Conservation (phyloP, 2,797 vertebrate genomes). For the Apogon talboti region DNA sequence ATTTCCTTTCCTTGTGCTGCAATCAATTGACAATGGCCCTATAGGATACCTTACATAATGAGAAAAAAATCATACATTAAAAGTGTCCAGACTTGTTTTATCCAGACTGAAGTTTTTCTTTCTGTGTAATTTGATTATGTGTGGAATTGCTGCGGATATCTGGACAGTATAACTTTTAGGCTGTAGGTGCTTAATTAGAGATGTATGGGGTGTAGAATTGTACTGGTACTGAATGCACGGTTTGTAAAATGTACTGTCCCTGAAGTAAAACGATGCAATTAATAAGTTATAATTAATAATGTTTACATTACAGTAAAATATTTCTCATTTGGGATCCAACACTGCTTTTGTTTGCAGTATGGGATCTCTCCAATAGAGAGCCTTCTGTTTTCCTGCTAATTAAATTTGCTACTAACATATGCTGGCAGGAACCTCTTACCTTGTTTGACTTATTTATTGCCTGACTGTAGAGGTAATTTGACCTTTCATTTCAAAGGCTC, state of each 20-base stretch:
- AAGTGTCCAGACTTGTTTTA: slow-evolving; percentile 26
- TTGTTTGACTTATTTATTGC: slow-evolving; percentile 90
- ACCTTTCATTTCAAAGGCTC: slow-evolving; percentile 86
- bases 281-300: slow-evolving; percentile 29
- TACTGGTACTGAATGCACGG: slow-evolving; percentile 1
- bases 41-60: slow-evolving; percentile 57
- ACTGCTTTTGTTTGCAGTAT: slow-evolving; percentile 56
- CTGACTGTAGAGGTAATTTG: slow-evolving; percentile 87
- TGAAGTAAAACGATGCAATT: slow-evolving; percentile 18
- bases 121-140: slow-evolving; percentile 26
- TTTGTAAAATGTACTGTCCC: slow-evolving; percentile 6
- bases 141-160: slow-evolving; percentile 13
- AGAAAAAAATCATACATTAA: slow-evolving; percentile 33
- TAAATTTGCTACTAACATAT: slow-evolving; percentile 86
- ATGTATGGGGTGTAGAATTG: slow-evolving; percentile 2
- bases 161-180: slow-evolving; percentile 19
- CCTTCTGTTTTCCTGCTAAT: slow-evolving; percentile 82
- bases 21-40: slow-evolving; percentile 75
- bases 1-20: slow-evolving; percentile 70
- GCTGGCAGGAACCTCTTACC: slow-evolving; percentile 85
- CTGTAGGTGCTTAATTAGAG: slow-evolving; percentile 8
- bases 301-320: slow-evolving; percentile 32
- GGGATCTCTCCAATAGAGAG: slow-evolving; percentile 66
- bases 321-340: slow-evolving; percentile 36
- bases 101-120: not conserved